These are phyloP conservation scores for Rhinatrema bivittatum DNA, from an alignment of 2,797 vertebrate species.

Conservation along the genomic window DNA sequence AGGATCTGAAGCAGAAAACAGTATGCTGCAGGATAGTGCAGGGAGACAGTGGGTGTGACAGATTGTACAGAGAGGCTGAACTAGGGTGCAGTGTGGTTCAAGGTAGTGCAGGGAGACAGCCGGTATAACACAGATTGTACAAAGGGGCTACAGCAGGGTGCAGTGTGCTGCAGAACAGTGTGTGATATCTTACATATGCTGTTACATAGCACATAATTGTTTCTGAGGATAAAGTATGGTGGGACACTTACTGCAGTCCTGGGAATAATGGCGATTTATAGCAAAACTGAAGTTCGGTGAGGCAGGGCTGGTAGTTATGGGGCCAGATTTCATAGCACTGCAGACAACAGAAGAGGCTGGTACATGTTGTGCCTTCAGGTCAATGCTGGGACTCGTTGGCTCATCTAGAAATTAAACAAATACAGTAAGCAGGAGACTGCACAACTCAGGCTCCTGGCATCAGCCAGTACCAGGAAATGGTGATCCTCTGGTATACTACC, in stretches of 20 bases:
- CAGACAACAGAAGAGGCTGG: conserved; percentile 94
- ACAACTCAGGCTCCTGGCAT: not conserved
- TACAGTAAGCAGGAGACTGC: not conserved
- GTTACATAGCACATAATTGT: too few relatives aligned
- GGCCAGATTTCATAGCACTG: conserved; percentile 85
- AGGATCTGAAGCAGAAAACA: too few relatives aligned
- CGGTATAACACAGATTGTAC: too few relatives aligned
- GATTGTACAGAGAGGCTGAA: too few relatives aligned
- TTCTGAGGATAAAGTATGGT: not conserved
- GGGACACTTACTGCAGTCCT: conserved; percentile 87
- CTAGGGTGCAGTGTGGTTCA: too few relatives aligned
- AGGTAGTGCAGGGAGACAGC: too few relatives aligned
- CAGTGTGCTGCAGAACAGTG: too few relatives aligned
- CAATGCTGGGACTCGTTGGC: conserved; percentile 89
- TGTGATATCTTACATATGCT: too few relatives aligned
- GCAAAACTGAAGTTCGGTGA: conserved; percentile 87
- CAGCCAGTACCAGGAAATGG: not conserved
- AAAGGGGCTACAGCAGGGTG: too few relatives aligned
- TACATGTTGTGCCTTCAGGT: conserved; percentile 88
- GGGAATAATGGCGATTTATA: conserved; percentile 85
- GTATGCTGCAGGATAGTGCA: too few relatives aligned
- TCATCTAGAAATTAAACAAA: conserved; percentile 63
- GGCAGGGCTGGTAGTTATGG: conserved; percentile 73
- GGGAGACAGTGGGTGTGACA: too few relatives aligned
- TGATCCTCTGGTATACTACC: too few relatives aligned